Conservation (phyloP, 2,797 vertebrate species). For the Typhlichthys eigenmanni region DNA sequence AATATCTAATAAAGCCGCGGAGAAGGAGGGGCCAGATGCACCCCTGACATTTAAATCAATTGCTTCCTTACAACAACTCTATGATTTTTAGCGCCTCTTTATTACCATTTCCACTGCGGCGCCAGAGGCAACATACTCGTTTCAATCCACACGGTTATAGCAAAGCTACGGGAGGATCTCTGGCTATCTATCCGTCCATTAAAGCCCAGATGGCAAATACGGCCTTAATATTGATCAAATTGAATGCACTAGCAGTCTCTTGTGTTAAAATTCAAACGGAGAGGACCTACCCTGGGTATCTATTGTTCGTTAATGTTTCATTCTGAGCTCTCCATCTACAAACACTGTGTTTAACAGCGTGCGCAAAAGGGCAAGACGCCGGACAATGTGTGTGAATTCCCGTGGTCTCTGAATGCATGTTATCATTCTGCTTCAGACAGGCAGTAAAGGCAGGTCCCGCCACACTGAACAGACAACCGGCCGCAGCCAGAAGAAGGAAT, state of each 20-base stretch:
- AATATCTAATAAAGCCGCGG: slow-evolving; percentile 73
- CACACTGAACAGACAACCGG: slow-evolving; percentile 32
- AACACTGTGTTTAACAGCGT: slow-evolving; percentile 62
- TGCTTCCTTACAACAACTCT: slow-evolving; percentile 61
- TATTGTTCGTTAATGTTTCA: slow-evolving; percentile 62
- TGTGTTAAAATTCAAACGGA: slow-evolving; percentile 45
- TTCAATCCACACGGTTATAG: slow-evolving; percentile 26
- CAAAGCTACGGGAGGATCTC: slow-evolving; percentile 21
- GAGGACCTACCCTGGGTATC: slow-evolving; percentile 38
- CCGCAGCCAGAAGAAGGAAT: slow-evolving; percentile 4
- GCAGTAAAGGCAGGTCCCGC: slow-evolving; percentile 31
- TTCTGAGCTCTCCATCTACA: slow-evolving; percentile 55
- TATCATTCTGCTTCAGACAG: slow-evolving; percentile 58
- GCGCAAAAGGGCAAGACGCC: slow-evolving; percentile 61
- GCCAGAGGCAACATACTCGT: slow-evolving; percentile 28
- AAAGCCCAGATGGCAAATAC: slow-evolving; percentile 42
- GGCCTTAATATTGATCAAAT: slow-evolving; percentile 41
- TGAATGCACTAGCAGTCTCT: slow-evolving; percentile 43
- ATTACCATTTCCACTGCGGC: slow-evolving; percentile 49
- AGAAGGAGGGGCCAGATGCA: slow-evolving; percentile 56
- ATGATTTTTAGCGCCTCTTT: slow-evolving; percentile 68
- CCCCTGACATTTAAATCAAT: slow-evolving; percentile 79
- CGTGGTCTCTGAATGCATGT: slow-evolving; percentile 71
- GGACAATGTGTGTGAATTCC: slow-evolving; percentile 68
- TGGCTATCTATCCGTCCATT: slow-evolving; percentile 16